phyloP scores from a whole-genome alignment of 2,113 vertebrate genomes.

The Tenebrosternarchus preto region DNA sequence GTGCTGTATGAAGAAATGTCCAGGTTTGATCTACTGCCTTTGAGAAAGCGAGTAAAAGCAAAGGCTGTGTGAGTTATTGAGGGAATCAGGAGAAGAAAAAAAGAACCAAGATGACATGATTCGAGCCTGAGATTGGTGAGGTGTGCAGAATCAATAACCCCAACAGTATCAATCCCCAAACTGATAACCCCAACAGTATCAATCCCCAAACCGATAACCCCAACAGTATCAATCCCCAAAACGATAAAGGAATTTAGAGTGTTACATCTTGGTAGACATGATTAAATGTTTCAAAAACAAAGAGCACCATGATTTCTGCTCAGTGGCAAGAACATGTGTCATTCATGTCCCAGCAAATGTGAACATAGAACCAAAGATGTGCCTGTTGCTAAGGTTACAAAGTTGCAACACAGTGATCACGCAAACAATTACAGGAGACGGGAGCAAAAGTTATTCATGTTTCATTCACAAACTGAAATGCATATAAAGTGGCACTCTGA shows the following conservation, averaged over 20 bases:
- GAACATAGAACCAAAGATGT: neutral
- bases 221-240: conserved; percentile 32
- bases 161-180: conserved; percentile 32
- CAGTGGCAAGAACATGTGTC: neutral
- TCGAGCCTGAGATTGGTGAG: conserved; percentile 21
- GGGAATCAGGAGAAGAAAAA: neutral
- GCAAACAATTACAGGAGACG: neutral
- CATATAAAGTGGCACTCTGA: neutral
- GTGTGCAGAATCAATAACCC: conserved; percentile 28
- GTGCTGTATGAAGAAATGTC: neutral
- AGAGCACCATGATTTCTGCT: neutral
- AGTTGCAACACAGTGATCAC: neutral
- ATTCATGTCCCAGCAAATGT: neutral
- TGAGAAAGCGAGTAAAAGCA: neutral
- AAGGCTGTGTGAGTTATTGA: conserved; percentile 14
- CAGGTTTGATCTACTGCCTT: conserved; percentile 25
- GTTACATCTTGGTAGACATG: conserved; percentile 29
- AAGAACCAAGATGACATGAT: neutral
- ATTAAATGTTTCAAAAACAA: conserved; percentile 21
- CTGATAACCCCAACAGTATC: conserved; percentile 28
- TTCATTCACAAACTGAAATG: neutral
- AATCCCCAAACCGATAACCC: conserved; percentile 27
- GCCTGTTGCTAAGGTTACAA: neutral
- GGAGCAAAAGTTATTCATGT: neutral
- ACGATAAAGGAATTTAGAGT: conserved; percentile 14